Evolutionary conservation across 2,113 vertebrate genomes (phyloP).

Genomic region (Eretmochelys imbricata): DNA sequence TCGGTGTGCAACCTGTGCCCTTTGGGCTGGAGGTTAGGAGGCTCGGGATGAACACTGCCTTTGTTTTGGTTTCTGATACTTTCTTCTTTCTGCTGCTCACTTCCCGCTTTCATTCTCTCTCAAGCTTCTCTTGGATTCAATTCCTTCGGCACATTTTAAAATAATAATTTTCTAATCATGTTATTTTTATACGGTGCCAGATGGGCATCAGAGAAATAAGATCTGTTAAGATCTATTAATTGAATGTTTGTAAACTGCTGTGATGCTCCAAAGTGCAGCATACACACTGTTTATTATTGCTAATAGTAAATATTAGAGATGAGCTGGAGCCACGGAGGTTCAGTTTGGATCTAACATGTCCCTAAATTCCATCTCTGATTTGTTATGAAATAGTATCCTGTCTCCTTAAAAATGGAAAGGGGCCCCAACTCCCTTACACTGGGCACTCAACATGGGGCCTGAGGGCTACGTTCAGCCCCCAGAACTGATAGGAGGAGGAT

Average conservation of each 20-base stretch:
- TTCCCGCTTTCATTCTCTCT: not conserved
- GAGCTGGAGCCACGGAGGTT: slow-evolving; percentile 1
- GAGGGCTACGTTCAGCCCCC: not conserved
- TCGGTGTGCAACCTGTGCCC: not conserved
- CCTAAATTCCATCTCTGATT: not conserved
- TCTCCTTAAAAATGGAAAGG: not conserved
- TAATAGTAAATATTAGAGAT: slow-evolving; percentile 34
- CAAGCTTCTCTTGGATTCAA: not conserved
- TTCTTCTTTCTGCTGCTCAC: not conserved
- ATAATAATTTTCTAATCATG: not conserved
- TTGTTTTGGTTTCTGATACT: not conserved
- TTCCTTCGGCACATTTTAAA: slow-evolving; percentile 40
- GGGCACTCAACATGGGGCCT: fast-evolving
- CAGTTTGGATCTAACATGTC: not conserved
- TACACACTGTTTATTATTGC: slow-evolving; percentile 32
- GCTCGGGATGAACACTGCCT: not conserved
- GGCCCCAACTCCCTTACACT: not conserved
- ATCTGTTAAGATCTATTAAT: slow-evolving; percentile 43
- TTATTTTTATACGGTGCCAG: slow-evolving; percentile 38
- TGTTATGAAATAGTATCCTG: not conserved
- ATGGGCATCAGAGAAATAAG: slow-evolving; percentile 44
- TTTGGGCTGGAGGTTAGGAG: not conserved
- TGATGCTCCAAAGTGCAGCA: slow-evolving; percentile 12
- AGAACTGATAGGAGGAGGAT: not conserved
- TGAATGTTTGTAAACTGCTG: slow-evolving; percentile 44